Percentiles rank a stretch among this genome's conserved stretches.
phyloP scores from a whole-genome alignment of 2,888 invertebrate genomes.

The Amphipyra berbera region DNA sequence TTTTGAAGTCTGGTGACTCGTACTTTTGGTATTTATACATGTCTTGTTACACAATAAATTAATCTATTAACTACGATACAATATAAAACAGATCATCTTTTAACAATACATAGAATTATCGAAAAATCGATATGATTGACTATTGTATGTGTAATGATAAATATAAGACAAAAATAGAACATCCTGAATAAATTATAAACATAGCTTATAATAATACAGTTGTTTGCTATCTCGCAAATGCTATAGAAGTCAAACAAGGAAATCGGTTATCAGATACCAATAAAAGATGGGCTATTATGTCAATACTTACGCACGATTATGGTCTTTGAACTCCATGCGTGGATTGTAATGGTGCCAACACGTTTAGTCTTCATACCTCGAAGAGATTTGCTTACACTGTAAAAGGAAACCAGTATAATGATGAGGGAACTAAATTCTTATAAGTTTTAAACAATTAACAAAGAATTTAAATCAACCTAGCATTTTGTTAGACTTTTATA shows the following conservation, averaged over 20 bases:
- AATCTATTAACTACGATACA: no score
- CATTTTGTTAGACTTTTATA: no score
- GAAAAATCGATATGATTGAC: no score
- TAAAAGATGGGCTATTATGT: slow-evolving; percentile 54
- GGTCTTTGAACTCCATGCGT: slow-evolving; percentile 45
- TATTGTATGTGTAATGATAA: no score
- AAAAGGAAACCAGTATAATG: slow-evolving; percentile 4
- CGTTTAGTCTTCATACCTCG: slow-evolving; percentile 14
- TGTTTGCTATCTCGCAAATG: slow-evolving; percentile 30
- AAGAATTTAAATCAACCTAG: no score
- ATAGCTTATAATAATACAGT: neutral
- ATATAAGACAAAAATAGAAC: no score
- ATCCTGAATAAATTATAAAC: slow-evolving; percentile 1
- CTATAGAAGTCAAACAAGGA: slow-evolving; percentile 38
- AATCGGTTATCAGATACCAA: slow-evolving; percentile 55
- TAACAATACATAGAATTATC: no score
- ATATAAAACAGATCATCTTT: no score
- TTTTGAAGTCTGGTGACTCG: no score
- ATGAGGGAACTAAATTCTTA: neutral
- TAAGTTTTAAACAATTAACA: no score
- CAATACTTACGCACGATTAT: slow-evolving; percentile 51
- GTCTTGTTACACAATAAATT: no score
- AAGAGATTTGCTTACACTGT: slow-evolving; percentile 12
- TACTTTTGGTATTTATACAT: no score
- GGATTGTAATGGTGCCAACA: slow-evolving; percentile 41